These are phyloP conservation scores for Fukomys damarensis DNA, from an alignment of 2,113 vertebrate genomes.

Conservation along the genomic window DNA sequence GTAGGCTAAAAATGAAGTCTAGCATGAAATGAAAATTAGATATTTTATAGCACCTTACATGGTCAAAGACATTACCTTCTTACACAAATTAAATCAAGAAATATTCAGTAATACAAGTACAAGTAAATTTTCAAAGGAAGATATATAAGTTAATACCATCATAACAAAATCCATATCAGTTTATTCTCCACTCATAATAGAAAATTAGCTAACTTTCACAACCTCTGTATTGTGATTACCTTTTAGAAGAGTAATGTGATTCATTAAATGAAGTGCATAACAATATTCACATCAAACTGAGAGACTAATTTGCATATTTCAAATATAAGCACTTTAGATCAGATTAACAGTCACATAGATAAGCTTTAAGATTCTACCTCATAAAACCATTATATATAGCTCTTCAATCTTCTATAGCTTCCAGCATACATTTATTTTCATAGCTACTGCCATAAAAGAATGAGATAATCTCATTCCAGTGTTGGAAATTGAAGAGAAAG, in stretches of 20 bases:
- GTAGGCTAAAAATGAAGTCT: slow-evolving; percentile 46
- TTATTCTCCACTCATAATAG: slow-evolving; percentile 43
- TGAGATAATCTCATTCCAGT: neutral
- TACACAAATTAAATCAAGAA: slow-evolving; percentile 67
- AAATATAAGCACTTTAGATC: slow-evolving; percentile 17
- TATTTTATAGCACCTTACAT: slow-evolving; percentile 51
- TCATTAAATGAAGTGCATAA: slow-evolving; percentile 60
- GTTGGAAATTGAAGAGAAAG: neutral
- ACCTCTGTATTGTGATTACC: slow-evolving; percentile 28
- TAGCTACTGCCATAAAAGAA: slow-evolving; percentile 5
- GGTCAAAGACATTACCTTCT: slow-evolving; percentile 61
- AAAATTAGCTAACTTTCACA: slow-evolving; percentile 60
- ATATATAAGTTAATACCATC: slow-evolving; percentile 20
- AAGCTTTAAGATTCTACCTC: slow-evolving; percentile 44
- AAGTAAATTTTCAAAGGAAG: slow-evolving; percentile 64
- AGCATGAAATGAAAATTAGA: slow-evolving; percentile 60
- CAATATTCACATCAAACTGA: slow-evolving; percentile 47
- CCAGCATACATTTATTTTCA: slow-evolving; percentile 52
- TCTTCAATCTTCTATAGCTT: slow-evolving; percentile 41
- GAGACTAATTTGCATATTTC: slow-evolving; percentile 49
- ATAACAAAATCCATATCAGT: slow-evolving; percentile 62
- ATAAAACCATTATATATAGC: slow-evolving; percentile 42
- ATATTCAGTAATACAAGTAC: slow-evolving; percentile 43
- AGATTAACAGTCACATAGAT: slow-evolving; percentile 49
- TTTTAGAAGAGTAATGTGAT: slow-evolving; percentile 21